Evolutionary conservation across 2,888 invertebrate species (phyloP).

Genomic region (Eilema depressum): DNA sequence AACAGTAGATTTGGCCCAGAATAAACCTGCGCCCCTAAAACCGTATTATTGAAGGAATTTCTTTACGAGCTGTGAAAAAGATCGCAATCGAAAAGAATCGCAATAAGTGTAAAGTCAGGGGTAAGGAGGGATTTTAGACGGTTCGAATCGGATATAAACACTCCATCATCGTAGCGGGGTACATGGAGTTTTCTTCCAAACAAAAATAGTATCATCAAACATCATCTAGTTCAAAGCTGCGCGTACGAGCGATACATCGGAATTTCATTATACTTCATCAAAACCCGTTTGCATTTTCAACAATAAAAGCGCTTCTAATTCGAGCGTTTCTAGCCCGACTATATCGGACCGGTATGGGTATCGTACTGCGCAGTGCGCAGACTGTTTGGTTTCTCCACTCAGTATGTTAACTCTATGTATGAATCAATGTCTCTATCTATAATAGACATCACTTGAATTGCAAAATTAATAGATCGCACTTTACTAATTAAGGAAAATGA

Average conservation of each 20-base stretch:
- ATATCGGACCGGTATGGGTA: neutral
- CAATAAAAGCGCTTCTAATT: neutral
- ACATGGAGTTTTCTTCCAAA: neutral
- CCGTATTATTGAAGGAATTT: neutral
- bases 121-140: neutral
- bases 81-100: neutral
- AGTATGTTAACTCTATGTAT: neutral
- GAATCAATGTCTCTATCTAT: too few species aligned
- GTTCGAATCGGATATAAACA: neutral
- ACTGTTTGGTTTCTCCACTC: neutral
- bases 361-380: neutral
- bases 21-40: neutral
- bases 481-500: too few species aligned
- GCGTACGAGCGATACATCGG: neutral
- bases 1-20: neutral
- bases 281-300: constrained; percentile 1
- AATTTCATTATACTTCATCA: neutral
- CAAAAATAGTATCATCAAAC: neutral
- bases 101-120: neutral
- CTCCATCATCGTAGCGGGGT: neutral
- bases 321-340: neutral
- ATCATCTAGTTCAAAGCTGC: neutral
- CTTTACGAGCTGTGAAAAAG: neutral
- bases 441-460: too few species aligned
- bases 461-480: too few species aligned